Base-by-base conservation (phyloP, 2,113 vertebrate genomes). In the Cynopterus brachyotis region DNA sequence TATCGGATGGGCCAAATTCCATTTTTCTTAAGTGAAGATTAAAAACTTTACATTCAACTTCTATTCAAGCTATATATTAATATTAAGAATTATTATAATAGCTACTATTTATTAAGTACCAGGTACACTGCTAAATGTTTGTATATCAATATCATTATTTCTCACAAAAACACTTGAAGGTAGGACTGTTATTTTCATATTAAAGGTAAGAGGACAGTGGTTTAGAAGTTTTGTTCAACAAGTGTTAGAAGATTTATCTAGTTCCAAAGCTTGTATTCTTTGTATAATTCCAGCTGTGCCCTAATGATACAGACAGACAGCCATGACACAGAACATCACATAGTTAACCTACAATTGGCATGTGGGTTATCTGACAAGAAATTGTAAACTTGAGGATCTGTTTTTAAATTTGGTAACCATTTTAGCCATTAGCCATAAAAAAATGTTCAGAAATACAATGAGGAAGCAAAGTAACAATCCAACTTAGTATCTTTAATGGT, bases 11-110 rank as follows among this genome's bases (percentile, higher is more conserved):
- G 20, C 9, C 10, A 45, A 90, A 57, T 57, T 85, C 75, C 26
- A 84, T 55, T 67, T 96, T 94, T 80, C 78, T 60, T 50, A 66
- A 47, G 1, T 92, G 16, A 93, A 72, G 37, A 69, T 75, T 81
- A 94, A 94, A 78, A 93, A 72, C 59, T 66, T 66, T 72, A 50
- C 57, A 89, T 76, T 55, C 60, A 91, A 76, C 42, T 83, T 70
- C 42, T 60, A 57, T 11, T 84, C 37, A 86, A 9, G 42, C n/a
- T 81, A 86, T 50, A 32, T 69, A 72, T 83, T 55, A 62, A 80
- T 45, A 92, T 40, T 73, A 82, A 89, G 7, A 79, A 79, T 24
- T 75, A n/a, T 28, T 55, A 37, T 45, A 67, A 67, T 6, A 59
- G 12, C 37, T 92, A 40, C 45, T 80, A 45, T 17, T 88, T 93